Base-by-base conservation (phyloP, 2,113 vertebrate species). In the Gasterosteus aculeatus region DNA sequence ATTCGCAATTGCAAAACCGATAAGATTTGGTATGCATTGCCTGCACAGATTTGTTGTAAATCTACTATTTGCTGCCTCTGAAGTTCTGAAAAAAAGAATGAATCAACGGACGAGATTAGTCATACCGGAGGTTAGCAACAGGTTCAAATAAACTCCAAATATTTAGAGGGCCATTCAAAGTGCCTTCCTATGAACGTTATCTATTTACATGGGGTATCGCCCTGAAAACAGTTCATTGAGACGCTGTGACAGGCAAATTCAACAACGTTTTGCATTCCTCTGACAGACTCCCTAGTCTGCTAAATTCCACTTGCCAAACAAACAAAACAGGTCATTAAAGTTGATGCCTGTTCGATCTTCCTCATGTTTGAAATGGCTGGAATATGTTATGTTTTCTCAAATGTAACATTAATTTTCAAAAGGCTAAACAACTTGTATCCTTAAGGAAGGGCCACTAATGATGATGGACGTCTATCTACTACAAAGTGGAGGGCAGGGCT, bases 261-360 rank as follows among this genome's bases (percentile, higher is more conserved):
- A 69, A 49, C 0, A 54, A 12, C 61, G 58, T 71, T 91, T 91
- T 89, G 84, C 89, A 88, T 89, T 67, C 1, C 12, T 41, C 11
- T 19, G 15, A 69, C 10, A 0, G 44, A 69, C 46, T 58, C 49
- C 46, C 0, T 47, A 4, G 29, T 69, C n/a, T 0, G 12, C n/a
- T 74, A 46, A n/a, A 64, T 59, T 1, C 22, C 62, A 33, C n/a
- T 53, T 10, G 10, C 7, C 4, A 42, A 12, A 3, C n/a, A 15
- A 57, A 57, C 7, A 9, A 29, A 56, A 26, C 22, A 57, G 56
- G 6, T 57, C 16, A 31, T 57, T 57, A 3, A 33, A 57, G 10
- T 57, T 16, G 5, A 57, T 15, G 54, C 5, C 54, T 31, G 35
- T 60, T 38, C 11, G 11, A 38, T 38, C 7, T 19, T 59, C 12